phyloP scores from a whole-genome alignment of 1,140 invertebrate species.

The Ridgeia piscesae region DNA sequence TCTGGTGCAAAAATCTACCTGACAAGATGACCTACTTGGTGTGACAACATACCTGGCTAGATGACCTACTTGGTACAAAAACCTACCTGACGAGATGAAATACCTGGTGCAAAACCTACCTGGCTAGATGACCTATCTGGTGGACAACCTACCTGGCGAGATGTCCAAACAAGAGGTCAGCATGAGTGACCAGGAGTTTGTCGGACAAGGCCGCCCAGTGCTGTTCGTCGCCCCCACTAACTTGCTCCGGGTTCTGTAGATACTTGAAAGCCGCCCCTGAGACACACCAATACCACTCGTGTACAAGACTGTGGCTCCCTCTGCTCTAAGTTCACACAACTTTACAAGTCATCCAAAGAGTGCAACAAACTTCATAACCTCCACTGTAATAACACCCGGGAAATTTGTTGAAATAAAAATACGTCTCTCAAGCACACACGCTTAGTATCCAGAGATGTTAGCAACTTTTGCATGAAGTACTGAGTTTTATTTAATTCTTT shows the following conservation, averaged over 20 bases:
- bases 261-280: slow-evolving; percentile 49
- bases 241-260: slow-evolving; percentile 32
- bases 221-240: slow-evolving; percentile 40
- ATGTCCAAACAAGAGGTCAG: slow-evolving; percentile 70
- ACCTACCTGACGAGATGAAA: too few species aligned
- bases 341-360: not conserved
- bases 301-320: slow-evolving; percentile 8
- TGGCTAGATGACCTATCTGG: not conserved
- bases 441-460: too few species aligned
- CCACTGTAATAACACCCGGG: not conserved
- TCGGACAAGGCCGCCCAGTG: slow-evolving; percentile 50
- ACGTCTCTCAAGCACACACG: too few species aligned
- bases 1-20: too few species aligned
- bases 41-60: too few species aligned
- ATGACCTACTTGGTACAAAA: too few species aligned
- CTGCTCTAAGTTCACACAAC: not conserved
- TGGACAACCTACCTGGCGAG: slow-evolving; percentile 59
- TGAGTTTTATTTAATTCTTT: too few species aligned
- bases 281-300: not conserved
- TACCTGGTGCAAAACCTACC: too few species aligned
- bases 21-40: too few species aligned
- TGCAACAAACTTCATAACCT: not conserved
- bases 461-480: too few species aligned
- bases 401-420: slow-evolving; percentile 32
- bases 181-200: slow-evolving; percentile 54